Conservation (phyloP, 2,888 invertebrate species). For the Chloromyia formosa region DNA sequence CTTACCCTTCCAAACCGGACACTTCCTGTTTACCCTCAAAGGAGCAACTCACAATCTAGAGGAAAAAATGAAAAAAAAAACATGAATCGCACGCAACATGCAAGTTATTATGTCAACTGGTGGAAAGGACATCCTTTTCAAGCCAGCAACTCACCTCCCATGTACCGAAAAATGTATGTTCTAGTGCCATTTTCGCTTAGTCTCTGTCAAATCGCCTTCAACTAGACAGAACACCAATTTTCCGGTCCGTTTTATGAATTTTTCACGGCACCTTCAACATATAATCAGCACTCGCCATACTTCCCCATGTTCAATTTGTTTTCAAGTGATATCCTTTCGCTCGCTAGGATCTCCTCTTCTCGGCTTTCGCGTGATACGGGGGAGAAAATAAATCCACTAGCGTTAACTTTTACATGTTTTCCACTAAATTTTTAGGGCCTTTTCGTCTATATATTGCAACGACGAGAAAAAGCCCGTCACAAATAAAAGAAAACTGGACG, state of each 20-base stretch:
- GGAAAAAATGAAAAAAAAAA: slow-evolving; percentile 2
- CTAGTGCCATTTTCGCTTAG: slow-evolving; percentile 56
- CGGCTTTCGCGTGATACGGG: background rate
- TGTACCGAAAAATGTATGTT: slow-evolving; percentile 66
- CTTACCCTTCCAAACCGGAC: slow-evolving; percentile 60
- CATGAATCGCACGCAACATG: background rate
- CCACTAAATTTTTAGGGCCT: background rate
- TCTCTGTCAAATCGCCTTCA: slow-evolving; percentile 28
- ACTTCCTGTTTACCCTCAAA: slow-evolving; percentile 59
- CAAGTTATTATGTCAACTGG: too few species aligned
- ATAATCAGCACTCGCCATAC: slow-evolving; percentile 1
- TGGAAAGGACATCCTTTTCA: background rate
- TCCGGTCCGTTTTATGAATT: background rate
- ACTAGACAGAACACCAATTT: background rate
- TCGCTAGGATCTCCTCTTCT: background rate
- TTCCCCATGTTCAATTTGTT: background rate
- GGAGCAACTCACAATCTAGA: slow-evolving; percentile 58
- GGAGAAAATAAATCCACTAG: background rate
- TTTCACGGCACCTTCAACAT: background rate
- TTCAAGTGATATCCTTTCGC: slow-evolving; percentile 9
- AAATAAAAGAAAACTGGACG: slow-evolving; percentile 15
- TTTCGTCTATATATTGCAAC: slow-evolving; percentile 2
- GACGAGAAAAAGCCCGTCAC: slow-evolving; percentile 12
- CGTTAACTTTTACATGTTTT: slow-evolving; percentile 34
- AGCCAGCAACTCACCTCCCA: slow-evolving; percentile 65